Evolutionary conservation across 1,140 invertebrate species (phyloP).

Genomic region (Acromyrmex charruanus): DNA sequence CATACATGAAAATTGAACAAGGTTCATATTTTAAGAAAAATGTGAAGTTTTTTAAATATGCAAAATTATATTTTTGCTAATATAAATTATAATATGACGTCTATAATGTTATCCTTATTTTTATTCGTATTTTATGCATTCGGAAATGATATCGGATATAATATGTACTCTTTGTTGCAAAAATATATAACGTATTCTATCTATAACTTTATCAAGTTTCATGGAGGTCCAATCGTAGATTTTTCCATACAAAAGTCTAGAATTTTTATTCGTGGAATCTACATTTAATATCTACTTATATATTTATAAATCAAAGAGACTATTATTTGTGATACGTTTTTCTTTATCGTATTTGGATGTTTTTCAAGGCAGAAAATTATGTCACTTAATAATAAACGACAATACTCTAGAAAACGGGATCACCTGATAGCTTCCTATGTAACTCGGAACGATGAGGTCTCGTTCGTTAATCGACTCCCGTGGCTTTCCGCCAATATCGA

Average conservation of each 20-base stretch:
- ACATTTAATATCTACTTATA: conserved; percentile 1
- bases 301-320: not conserved
- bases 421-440: conserved; percentile 6
- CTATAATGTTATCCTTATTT: not conserved
- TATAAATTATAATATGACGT: too few species aligned
- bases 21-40: too few species aligned
- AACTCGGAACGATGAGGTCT: conserved; percentile 26
- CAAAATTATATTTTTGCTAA: too few species aligned
- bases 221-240: not conserved
- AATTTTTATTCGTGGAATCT: not conserved
- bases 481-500: conserved; percentile 33
- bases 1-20: too few species aligned
- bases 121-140: not conserved
- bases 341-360: not conserved
- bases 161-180: not conserved
- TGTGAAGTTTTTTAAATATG: too few species aligned
- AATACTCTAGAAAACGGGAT: conserved; percentile 19
- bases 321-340: conserved; percentile 4
- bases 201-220: not conserved
- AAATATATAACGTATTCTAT: not conserved
- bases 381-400: conserved; percentile 51
- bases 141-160: not conserved
- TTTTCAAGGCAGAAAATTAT: conserved; percentile 11
- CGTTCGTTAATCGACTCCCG: conserved; percentile 45
- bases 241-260: conserved; percentile 1